A percentile compares a stretch with the other conserved stretches of the same genome.
Evolutionary conservation across 1,140 invertebrate species (phyloP).

Genomic region (Dryas iulia): DNA sequence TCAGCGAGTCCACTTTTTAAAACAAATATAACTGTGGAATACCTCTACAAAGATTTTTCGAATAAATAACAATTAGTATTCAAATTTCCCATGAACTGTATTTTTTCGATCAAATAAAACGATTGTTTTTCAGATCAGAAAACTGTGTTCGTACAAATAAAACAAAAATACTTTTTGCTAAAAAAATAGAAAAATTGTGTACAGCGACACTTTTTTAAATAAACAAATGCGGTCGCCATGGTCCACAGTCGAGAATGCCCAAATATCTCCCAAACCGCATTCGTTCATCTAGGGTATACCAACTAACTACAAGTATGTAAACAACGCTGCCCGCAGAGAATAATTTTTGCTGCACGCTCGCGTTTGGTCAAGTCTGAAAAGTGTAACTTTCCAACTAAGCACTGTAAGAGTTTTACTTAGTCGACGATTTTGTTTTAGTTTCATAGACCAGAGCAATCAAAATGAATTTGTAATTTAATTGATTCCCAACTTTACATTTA

Average conservation of each 20-base stretch:
- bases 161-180: not conserved
- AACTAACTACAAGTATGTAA: slow-evolving; percentile 20
- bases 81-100: no score
- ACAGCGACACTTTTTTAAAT: slow-evolving; percentile 13
- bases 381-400: not conserved
- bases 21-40: no score
- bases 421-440: not conserved
- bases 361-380: slow-evolving; percentile 1
- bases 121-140: no score
- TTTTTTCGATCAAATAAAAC: no score
- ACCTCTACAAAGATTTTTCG: no score
- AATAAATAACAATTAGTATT: no score
- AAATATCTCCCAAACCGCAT: slow-evolving; percentile 19
- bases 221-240: not conserved
- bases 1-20: no score
- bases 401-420: not conserved
- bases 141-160: no score
- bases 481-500: slow-evolving; percentile 21
- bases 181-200: not conserved
- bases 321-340: slow-evolving; percentile 14
- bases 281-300: slow-evolving; percentile 9
- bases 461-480: slow-evolving; percentile 24
- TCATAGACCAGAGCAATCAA: not conserved
- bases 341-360: slow-evolving; percentile 12
- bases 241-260: not conserved